A percentile compares a stretch with the other conserved stretches of the same genome.
Conservation (phyloP, 1,140 invertebrate species). For the Plectrocnemia conspersa region DNA sequence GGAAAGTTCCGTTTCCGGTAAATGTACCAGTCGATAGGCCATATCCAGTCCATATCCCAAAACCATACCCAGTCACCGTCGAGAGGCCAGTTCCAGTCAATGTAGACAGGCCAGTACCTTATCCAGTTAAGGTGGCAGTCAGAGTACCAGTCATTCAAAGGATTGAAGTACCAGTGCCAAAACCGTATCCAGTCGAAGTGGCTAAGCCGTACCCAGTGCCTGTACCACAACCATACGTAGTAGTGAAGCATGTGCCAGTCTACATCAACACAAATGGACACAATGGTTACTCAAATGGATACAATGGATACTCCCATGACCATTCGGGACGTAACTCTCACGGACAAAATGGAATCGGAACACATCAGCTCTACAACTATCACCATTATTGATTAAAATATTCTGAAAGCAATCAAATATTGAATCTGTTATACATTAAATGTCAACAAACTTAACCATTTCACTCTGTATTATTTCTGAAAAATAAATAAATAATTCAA, state of each 20-base stretch:
- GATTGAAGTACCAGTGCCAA: slow-evolving; percentile 55
- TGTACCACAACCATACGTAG: slow-evolving; percentile 57
- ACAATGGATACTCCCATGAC: background rate
- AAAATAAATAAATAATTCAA: too few species aligned
- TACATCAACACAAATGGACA: slow-evolving; percentile 16
- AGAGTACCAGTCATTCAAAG: slow-evolving; percentile 61
- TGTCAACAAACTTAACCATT: too few species aligned
- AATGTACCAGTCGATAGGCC: slow-evolving; percentile 45
- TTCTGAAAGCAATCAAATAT: too few species aligned
- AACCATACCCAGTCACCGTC: slow-evolving; percentile 36
- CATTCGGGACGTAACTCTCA: too few species aligned
- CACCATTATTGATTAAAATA: too few species aligned
- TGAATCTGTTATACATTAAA: too few species aligned
- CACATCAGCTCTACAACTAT: too few species aligned
- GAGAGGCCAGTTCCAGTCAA: slow-evolving; percentile 36
- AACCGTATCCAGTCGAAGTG: slow-evolving; percentile 59
- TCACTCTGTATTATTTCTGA: too few species aligned
- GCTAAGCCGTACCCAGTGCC: slow-evolving; percentile 58
- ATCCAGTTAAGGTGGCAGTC: slow-evolving; percentile 52
- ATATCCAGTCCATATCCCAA: slow-evolving; percentile 39
- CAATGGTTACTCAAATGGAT: background rate
- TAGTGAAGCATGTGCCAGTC: slow-evolving; percentile 56
- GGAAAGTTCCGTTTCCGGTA: slow-evolving; percentile 44
- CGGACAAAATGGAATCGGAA: too few species aligned
- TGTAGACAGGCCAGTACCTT: slow-evolving; percentile 40